Conservation (phyloP, 2,113 vertebrate species). For the Aegypius monachus region DNA sequence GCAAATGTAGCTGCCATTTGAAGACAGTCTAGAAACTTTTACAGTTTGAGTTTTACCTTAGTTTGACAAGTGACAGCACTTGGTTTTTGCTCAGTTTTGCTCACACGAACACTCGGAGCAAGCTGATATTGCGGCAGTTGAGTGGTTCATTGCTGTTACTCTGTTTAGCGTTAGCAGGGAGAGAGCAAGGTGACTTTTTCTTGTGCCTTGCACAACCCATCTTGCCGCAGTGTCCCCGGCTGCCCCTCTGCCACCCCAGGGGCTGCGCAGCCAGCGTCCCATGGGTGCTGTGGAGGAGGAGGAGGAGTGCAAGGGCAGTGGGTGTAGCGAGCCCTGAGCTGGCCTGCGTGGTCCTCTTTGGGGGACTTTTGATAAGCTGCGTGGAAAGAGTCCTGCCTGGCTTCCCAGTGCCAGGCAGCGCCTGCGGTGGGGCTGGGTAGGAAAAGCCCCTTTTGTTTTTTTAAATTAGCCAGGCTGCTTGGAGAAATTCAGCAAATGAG, state of each 20-base stretch:
- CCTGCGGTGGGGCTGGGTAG: background rate
- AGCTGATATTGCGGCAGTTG: background rate
- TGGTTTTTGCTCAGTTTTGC: background rate
- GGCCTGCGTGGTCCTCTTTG: rapidly evolving
- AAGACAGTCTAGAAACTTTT: background rate
- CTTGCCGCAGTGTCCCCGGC: rapidly evolving
- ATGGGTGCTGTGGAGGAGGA: background rate
- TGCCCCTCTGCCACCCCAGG: background rate
- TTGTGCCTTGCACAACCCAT: rapidly evolving
- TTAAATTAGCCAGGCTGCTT: background rate
- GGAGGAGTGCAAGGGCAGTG: background rate
- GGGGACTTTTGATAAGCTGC: background rate
- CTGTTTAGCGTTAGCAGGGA: background rate
- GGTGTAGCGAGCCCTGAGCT: background rate
- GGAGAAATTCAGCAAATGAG: background rate
- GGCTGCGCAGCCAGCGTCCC: rapidly evolving
- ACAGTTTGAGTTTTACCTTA: background rate
- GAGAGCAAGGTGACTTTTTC: background rate
- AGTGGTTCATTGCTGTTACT: background rate
- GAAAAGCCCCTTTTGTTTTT: background rate
- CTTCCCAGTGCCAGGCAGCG: background rate
- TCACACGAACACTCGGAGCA: background rate
- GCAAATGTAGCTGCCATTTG: background rate
- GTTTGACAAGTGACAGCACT: background rate
- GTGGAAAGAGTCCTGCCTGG: background rate